Evolutionary conservation across 2,888 invertebrate species (phyloP).

Genomic region (Euplagia quadripunctaria): DNA sequence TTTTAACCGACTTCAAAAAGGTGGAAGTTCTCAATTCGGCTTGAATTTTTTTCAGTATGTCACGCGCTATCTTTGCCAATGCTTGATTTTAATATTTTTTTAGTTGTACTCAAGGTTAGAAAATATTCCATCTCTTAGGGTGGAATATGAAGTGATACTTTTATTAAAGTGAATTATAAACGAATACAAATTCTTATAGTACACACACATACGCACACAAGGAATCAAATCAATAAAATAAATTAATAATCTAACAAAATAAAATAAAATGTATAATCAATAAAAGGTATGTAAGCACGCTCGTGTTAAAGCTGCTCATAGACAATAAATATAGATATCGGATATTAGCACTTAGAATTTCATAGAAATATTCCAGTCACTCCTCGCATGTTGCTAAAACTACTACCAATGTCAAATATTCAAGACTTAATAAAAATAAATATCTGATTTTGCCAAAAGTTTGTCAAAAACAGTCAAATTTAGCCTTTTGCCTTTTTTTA

Average conservation of each 20-base stretch:
- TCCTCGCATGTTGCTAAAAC: conserved; percentile 13
- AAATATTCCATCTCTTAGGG: no score
- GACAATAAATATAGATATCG: not conserved
- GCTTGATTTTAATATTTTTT: no score
- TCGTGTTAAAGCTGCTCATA: not conserved
- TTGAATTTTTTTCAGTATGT: no score
- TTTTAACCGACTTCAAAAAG: not conserved
- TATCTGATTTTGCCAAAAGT: conserved; percentile 3
- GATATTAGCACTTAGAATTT: not conserved
- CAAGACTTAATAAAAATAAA: conserved; percentile 4
- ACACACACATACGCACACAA: not conserved
- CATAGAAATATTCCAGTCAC: not conserved
- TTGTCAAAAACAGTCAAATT: not conserved
- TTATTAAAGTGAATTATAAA: no score
- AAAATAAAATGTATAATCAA: not conserved
- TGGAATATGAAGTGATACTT: no score
- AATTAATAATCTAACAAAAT: not conserved
- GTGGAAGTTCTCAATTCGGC: no score
- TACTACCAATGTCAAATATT: conserved; percentile 8
- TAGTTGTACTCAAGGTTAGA: no score
- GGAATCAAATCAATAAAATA: not conserved
- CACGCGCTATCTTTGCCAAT: no score
- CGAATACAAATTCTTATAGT: not conserved
- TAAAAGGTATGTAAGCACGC: not conserved
- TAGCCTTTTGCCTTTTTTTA: no score